These are phyloP conservation scores for Erannis defoliaria DNA, from an alignment of 2,888 invertebrate species.

Conservation along the genomic window DNA sequence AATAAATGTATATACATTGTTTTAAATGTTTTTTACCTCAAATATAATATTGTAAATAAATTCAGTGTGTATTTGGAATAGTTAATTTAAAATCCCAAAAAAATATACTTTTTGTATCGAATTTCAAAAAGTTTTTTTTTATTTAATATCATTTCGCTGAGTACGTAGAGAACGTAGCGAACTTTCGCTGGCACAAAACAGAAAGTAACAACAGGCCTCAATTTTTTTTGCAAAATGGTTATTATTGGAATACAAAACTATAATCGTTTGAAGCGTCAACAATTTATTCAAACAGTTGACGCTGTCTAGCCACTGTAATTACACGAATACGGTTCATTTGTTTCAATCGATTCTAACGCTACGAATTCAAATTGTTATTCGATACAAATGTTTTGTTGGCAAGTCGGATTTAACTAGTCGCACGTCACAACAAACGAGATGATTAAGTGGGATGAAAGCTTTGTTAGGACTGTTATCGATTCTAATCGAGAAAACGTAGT, in stretches of 20 bases:
- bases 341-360: conserved; percentile 5
- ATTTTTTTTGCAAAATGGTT: not conserved
- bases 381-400: conserved; percentile 13
- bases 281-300: conserved; percentile 2
- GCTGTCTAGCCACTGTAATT: conserved; percentile 12
- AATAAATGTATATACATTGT: too few species aligned
- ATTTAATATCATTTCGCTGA: too few species aligned
- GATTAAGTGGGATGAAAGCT: conserved; percentile 3
- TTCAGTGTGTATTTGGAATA: too few species aligned
- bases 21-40: too few species aligned
- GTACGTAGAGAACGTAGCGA: too few species aligned
- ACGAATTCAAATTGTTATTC: conserved; percentile 13
- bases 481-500: not conserved
- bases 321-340: conserved; percentile 8
- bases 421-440: conserved; percentile 6
- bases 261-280: not conserved
- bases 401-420: conserved; percentile 12
- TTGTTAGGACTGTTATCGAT: not conserved
- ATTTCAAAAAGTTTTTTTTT: not conserved
- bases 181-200: not conserved
- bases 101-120: not conserved
- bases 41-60: too few species aligned
- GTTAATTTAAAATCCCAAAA: too few species aligned
- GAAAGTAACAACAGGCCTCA: not conserved
- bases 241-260: conserved; percentile 5